A percentile compares a stretch with the other conserved stretches of the same genome.
Evolutionary conservation across 2,888 invertebrate species (phyloP).

Genomic region (Myopa tessellatipennis): DNA sequence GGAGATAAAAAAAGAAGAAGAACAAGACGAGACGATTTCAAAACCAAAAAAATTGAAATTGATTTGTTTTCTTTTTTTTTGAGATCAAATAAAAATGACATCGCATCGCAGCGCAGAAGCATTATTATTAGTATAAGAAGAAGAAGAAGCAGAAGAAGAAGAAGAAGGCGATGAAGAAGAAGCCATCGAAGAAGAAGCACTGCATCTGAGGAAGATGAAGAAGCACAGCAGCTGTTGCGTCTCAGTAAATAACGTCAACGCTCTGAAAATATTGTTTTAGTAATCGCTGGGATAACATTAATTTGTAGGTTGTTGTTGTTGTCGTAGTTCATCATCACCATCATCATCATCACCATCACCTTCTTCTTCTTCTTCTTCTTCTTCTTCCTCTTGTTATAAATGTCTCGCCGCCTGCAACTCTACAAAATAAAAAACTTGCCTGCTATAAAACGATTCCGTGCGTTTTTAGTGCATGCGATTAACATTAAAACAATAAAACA

Average conservation of each 20-base stretch:
- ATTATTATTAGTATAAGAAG: neutral
- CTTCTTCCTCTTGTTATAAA: slow-evolving; percentile 4
- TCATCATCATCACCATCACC: neutral
- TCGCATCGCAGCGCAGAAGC: too few relatives aligned
- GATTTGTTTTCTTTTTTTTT: neutral
- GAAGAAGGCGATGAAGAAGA: neutral
- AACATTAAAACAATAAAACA: slow-evolving; percentile 1
- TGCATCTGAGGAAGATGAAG: too few relatives aligned
- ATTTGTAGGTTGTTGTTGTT: neutral
- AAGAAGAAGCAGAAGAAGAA: neutral
- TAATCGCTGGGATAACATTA: neutral
- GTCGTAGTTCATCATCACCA: neutral
- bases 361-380: neutral
- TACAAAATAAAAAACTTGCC: neutral
- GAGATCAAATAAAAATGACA: neutral
- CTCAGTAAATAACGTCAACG: neutral
- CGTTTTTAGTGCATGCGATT: slow-evolving; percentile 35
- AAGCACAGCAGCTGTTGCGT: neutral
- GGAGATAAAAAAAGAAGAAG: too few relatives aligned
- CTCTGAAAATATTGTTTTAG: slow-evolving; percentile 11
- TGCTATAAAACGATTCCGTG: slow-evolving; percentile 2
- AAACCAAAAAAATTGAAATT: too few relatives aligned
- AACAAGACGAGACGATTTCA: too few relatives aligned
- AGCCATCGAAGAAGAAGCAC: neutral
- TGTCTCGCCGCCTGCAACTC: neutral